Evolutionary conservation across 2,888 invertebrate genomes (phyloP).

Genomic region (Volucella inflata): DNA sequence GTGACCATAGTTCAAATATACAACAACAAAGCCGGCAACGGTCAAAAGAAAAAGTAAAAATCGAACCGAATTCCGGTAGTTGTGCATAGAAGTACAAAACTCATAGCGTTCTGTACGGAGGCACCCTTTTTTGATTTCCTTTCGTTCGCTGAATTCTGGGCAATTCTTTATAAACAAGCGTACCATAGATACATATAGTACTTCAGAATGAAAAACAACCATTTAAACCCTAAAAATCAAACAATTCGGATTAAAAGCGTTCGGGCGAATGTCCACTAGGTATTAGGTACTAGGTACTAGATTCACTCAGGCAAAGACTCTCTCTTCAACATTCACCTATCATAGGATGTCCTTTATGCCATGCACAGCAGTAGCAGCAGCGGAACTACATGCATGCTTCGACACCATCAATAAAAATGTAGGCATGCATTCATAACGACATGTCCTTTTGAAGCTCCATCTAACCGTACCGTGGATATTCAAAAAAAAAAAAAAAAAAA

Average conservation of each 20-base stretch:
- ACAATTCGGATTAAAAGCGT: constrained; percentile 75
- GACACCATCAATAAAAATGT: constrained; percentile 75
- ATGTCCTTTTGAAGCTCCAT: constrained; percentile 57
- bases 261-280: constrained; percentile 60
- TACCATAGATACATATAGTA: neutral
- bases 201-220: constrained; percentile 56
- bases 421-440: constrained; percentile 75
- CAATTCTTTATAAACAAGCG: constrained; percentile 13
- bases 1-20: constrained; percentile 24
- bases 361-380: constrained; percentile 68
- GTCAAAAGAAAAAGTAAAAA: constrained; percentile 15
- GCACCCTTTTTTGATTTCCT: neutral
- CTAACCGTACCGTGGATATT: neutral
- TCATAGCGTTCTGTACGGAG: constrained; percentile 2
- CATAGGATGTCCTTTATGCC: constrained; percentile 51
- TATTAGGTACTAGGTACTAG: no score
- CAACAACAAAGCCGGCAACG: constrained; percentile 3
- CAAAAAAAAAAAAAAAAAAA: no score
- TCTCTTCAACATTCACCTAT: constrained; percentile 15
- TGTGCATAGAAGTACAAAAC: constrained; percentile 52
- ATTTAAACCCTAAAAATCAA: constrained; percentile 73
- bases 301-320: neutral
- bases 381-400: constrained; percentile 75
- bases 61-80: constrained; percentile 68
- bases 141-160: constrained; percentile 11